Evolutionary conservation across 2,888 invertebrate species (phyloP), one percentile per base, ranked within the genome.

Genomic region (Troides oblongomaculatus): DNA sequence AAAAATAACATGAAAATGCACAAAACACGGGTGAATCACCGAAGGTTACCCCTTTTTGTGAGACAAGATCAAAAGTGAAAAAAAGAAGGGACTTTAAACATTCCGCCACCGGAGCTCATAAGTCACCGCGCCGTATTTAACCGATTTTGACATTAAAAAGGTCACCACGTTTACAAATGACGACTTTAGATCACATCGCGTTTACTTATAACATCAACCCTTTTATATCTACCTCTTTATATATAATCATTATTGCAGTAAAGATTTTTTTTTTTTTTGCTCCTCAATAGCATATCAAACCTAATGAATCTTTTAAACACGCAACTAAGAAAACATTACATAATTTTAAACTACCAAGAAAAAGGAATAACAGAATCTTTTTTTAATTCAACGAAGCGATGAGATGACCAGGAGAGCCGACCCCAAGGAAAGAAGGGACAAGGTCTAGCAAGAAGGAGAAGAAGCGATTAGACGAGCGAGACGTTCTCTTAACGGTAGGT

Each of bases 101-200:
- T 77, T 75, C 77, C 78, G 78, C 80, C 78, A 78, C 78, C 72
- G 76, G 72, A 71, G 71, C 74, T 74, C 78, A 77, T 79, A 79
- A 79, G 78, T 79, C 80, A 79, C 79, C 72, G 73, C 70, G 74
- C 68, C 71, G 67, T 73, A 67, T 75, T 77, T 77, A 77, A 79
- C 78, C 77, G 76, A 78, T 77, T 79, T 76, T 76, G 80, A 79
- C 78, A 74, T 77, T 74, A 75, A 76, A 74, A 75, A 72, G 73
- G 70, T 71, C 72, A 71, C 64, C 2, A 2, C 58, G n/a, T 76
- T 79, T 75, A 79, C 36, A 77, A 43, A 14, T 5, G 25, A 70
- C 77, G 78, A 77, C 62, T 67, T 72, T 1, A 36, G 14, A 25
- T 60, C 53, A 43, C 68, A 46, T 57, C 12, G 50, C 17, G 50